phyloP scores from a whole-genome alignment of 2,888 invertebrate species.

The Drosophila recens region DNA sequence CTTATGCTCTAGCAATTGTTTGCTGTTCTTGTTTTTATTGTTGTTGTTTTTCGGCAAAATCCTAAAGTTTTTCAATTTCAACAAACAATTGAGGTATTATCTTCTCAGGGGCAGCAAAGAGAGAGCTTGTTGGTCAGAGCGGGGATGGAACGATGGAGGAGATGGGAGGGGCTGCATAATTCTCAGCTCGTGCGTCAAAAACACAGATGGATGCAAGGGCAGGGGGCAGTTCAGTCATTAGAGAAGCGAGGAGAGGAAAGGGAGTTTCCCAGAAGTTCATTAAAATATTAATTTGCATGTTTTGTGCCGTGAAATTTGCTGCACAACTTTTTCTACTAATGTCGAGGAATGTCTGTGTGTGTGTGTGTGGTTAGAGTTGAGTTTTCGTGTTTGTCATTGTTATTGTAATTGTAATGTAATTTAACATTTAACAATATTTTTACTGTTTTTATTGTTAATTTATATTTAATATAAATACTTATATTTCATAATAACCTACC shows the following conservation, averaged over 20 bases:
- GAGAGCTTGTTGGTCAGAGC: not conserved
- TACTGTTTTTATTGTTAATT: no score
- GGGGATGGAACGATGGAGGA: not conserved
- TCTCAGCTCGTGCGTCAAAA: conserved; percentile 50
- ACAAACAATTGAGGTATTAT: conserved; percentile 82
- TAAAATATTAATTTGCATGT: conserved; percentile 81
- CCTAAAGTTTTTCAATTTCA: conserved; percentile 79
- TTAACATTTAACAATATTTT: no score
- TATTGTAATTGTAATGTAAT: no score
- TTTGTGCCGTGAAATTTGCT: conserved; percentile 56
- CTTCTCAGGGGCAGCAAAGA: conserved; percentile 39
- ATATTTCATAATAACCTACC: no score
- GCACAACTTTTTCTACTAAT: conserved; percentile 42
- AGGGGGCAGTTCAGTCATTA: not conserved
- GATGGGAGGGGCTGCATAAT: conserved; percentile 14
- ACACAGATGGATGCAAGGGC: conserved; percentile 16
- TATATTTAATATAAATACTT: no score
- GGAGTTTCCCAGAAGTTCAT: conserved; percentile 54
- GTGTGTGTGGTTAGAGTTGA: not conserved
- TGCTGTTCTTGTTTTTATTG: conserved; percentile 16
- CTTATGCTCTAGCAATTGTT: conserved; percentile 66
- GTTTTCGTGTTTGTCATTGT: not conserved
- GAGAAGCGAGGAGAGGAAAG: not conserved
- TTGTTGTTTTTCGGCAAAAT: conserved; percentile 47
- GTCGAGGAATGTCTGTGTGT: not conserved